Evolutionary conservation across 2,797 vertebrate species (phyloP), one percentile per base, ranked within the genome.

Genomic region (Petrocephalus sullivani): DNA sequence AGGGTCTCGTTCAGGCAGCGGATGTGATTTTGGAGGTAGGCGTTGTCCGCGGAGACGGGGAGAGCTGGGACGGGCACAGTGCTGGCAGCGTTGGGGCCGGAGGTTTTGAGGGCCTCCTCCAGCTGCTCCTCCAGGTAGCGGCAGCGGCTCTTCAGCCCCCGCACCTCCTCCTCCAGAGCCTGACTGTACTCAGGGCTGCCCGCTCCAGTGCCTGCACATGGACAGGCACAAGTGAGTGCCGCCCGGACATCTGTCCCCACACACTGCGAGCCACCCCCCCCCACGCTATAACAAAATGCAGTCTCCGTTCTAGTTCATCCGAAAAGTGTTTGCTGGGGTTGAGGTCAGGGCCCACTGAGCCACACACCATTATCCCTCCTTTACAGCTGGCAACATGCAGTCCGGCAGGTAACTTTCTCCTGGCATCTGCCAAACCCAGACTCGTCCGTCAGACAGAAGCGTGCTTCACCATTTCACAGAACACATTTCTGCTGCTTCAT

Each of bases 81-180:
- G n/a, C 83, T 12, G 21, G 46, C 56, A 16, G 64, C 1, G 12
- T 58, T 5, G 6, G 84, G 84, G 87, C 9, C 41, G 21, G 90
- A 88, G 54, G 33, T 12, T 89, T 87, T 87, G 53, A 71, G 58
- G 2, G 89, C 16, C 0, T 85, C 91, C 89, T 95, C 92, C 82
- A 94, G 90, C 86, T 92, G 93, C 37, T 91, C 93, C 58, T 95
- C 93, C 61, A 95, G 88, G 2, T 37, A 16, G 88, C 93, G 89
- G 88, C 93, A 93, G 57, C 91, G 94, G 16, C 90, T 89, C 90
- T 95, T 95, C 60, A 96, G 89, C 23, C 87, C 92, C 51, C 37
- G 87, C 21, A 95, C 90, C 54, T 96, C 95, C 84, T 94, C 92
- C 92, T 96, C 93, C 49, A 96, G 90, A 23, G 91, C 94, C 23